Percentiles rank a stretch among this genome's conserved stretches.
Conservation (phyloP, 2,888 invertebrate genomes). For the Polydrusus pterygomalis region DNA sequence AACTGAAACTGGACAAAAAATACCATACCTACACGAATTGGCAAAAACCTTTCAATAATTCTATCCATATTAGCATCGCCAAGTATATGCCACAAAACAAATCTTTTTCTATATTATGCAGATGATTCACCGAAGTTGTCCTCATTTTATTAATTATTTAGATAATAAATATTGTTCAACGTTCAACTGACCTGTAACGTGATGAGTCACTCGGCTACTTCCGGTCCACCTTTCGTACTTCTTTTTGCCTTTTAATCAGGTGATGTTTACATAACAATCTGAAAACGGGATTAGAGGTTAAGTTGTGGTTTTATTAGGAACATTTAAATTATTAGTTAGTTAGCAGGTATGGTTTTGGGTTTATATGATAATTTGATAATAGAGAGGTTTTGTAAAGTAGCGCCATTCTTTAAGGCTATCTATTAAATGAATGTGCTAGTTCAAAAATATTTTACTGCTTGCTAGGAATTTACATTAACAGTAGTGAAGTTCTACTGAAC, state of each 20-base stretch:
- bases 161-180: slow-evolving; percentile 25
- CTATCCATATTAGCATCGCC: background rate
- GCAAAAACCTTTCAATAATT: background rate
- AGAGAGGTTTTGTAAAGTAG: too few species aligned
- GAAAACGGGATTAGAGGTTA: background rate
- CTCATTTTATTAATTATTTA: slow-evolving; percentile 25
- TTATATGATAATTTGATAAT: too few species aligned
- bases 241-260: slow-evolving; percentile 1
- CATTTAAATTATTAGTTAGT: background rate
- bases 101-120: background rate
- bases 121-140: slow-evolving; percentile 23
- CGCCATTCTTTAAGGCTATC: too few species aligned
- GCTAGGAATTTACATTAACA: too few species aligned
- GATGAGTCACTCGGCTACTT: slow-evolving; percentile 13
- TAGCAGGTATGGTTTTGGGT: background rate
- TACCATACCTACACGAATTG: background rate
- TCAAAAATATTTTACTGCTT: too few species aligned
- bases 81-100: slow-evolving; percentile 27
- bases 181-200: slow-evolving; percentile 25
- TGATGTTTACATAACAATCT: background rate
- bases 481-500: too few species aligned
- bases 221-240: slow-evolving; percentile 12
- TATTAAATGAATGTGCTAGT: too few species aligned
- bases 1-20: too few species aligned
- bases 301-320: background rate